Conservation (phyloP, 1,140 invertebrate species). For the Drosophila azteca region DNA sequence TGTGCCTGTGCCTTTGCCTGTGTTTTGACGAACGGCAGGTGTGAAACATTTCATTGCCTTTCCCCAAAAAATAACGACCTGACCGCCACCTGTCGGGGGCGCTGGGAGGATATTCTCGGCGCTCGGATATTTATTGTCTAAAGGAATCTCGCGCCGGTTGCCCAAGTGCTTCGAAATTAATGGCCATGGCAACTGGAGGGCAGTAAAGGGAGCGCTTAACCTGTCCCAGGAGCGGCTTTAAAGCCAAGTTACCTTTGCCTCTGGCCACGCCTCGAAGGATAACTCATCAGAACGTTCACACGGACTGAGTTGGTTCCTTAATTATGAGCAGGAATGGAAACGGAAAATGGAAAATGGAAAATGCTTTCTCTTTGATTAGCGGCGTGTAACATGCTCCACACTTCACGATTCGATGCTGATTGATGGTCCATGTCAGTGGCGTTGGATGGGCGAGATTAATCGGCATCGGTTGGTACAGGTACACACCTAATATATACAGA, state of each 20-base stretch:
- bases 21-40: conserved; percentile 47
- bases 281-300: conserved; percentile 1
- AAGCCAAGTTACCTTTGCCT: conserved; percentile 33
- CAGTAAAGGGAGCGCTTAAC: conserved; percentile 23
- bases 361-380: conserved; percentile 67
- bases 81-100: conserved; percentile 10
- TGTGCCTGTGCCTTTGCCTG: conserved; percentile 3
- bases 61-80: conserved; percentile 52
- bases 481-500: no score
- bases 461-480: conserved; percentile 12
- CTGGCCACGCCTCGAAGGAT: neutral
- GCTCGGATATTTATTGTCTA: conserved; percentile 59
- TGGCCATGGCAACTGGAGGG: conserved; percentile 52
- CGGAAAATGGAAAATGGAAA: conserved; percentile 51
- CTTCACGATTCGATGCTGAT: conserved; percentile 48
- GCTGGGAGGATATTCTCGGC: no score
- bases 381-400: conserved; percentile 28
- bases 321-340: conserved; percentile 33
- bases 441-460: conserved; percentile 13
- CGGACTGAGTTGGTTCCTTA: conserved; percentile 37
- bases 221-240: conserved; percentile 30
- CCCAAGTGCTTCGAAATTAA: conserved; percentile 51
- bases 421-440: conserved; percentile 42
- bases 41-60: conserved; percentile 57
- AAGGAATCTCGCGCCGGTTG: conserved; percentile 41